These are phyloP conservation scores for Drosophila nigritarsus DNA, from an alignment of 2,888 invertebrate species.

Conservation along the genomic window DNA sequence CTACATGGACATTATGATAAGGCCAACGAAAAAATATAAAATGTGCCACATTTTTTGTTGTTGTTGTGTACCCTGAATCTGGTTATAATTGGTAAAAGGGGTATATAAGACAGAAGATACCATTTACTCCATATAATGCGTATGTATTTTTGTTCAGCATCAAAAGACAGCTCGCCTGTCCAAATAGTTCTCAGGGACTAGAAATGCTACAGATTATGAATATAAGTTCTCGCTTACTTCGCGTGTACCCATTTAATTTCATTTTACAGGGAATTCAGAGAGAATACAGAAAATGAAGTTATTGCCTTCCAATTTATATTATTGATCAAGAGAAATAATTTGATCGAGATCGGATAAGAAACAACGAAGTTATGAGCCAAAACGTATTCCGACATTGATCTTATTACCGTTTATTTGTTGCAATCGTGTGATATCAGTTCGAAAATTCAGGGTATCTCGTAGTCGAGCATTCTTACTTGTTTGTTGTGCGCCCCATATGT, in stretches of 20 bases:
- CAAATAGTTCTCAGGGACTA: background rate
- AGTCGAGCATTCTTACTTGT: background rate
- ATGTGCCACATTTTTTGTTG: slow-evolving; percentile 4
- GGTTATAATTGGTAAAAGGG: background rate
- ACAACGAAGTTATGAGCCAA: background rate
- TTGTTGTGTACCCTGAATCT: background rate
- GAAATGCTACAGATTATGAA: background rate
- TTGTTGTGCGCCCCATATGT: background rate
- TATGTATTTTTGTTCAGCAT: background rate
- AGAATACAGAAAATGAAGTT: too few species aligned
- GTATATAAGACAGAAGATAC: background rate
- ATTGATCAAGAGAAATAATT: background rate
- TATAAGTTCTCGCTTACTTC: too few species aligned
- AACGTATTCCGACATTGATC: too few species aligned
- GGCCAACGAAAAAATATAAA: slow-evolving; percentile 1
- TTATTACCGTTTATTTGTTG: too few species aligned
- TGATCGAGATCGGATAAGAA: background rate
- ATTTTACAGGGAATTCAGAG: too few species aligned
- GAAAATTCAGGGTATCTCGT: background rate
- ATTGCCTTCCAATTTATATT: background rate
- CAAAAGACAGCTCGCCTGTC: background rate
- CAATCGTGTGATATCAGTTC: too few species aligned
- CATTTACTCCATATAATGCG: background rate
- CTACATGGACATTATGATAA: slow-evolving; percentile 43
- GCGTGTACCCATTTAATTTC: too few species aligned